Base-by-base conservation (phyloP, 2,797 vertebrate species). In the Notolepis coatsorum region DNA sequence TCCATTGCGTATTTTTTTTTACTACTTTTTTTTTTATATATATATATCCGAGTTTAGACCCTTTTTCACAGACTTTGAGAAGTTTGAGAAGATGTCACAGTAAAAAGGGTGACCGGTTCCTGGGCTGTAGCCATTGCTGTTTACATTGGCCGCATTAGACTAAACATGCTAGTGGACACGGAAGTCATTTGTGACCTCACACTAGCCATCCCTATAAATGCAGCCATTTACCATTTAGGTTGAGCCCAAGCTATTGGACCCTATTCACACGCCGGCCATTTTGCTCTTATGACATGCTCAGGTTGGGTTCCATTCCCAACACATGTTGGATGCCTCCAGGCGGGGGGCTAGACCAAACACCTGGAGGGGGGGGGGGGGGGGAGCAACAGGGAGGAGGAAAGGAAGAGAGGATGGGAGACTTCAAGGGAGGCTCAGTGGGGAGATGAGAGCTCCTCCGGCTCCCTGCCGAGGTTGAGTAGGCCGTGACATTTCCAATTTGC, bases 401-500 rank as follows among this genome's bases (percentile, higher is more conserved):
- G 80, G 80, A 79, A 75, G 57, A 68, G 71, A 76, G 80, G 76
- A 78, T 62, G 65, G 67, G 24, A n/a, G n/a, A n/a, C n/a, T n/a
- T n/a, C n/a, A n/a, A n/a, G 56, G 30, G 4, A 5, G 9, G 58
- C 86, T 81, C 83, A 70, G 84, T 53, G 0, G 84, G 86, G 84
- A 85, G 84, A 85, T 74, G 83, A 83, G 82, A 84, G 79, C 10
- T 87, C 86, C 84, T 89, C 82, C 81, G 79, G 87, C 82, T 77
- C 80, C 88, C 85, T 71, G 84, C 80, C 59, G 88, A 86, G 88
- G 88, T 89, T 89, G 90, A 89, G 82, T 81, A 85, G 89, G 89
- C 84, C 84, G 71, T 91, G 91, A 91, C 89, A 91, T 92, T 90
- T 91, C 86, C 89, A 90, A 90, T 92, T 91, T 89, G 88, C 84